Percentiles rank a stretch among this genome's conserved stretches.
These are phyloP conservation scores for Hyphantria cunea DNA, from an alignment of 1,140 invertebrate species.

Conservation along the genomic window DNA sequence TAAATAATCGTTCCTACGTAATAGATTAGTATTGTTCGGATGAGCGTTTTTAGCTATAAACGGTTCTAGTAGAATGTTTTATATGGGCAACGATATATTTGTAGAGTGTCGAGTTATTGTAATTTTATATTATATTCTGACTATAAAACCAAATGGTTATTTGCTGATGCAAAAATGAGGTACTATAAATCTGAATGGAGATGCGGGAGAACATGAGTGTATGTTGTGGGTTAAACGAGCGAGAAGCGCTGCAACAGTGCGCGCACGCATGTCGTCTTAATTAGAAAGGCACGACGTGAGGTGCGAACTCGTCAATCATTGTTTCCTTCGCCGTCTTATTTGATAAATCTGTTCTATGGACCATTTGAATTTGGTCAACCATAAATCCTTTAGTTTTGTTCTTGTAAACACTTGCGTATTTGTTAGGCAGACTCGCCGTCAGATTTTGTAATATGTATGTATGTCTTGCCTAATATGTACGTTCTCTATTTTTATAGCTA, in stretches of 20 bases:
- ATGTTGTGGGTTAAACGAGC: slow-evolving; percentile 48
- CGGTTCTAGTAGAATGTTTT: slow-evolving; percentile 9
- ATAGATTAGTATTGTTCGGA: slow-evolving; percentile 26
- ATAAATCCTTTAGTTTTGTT: slow-evolving; percentile 50
- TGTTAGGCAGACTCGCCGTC: neutral
- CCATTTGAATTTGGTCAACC: slow-evolving; percentile 56
- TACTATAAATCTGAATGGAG: slow-evolving; percentile 30
- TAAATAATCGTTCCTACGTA: slow-evolving; percentile 47
- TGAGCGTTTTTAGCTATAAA: slow-evolving; percentile 21
- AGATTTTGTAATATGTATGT: neutral
- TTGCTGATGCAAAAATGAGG: slow-evolving; percentile 16
- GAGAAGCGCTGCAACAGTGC: slow-evolving; percentile 52
- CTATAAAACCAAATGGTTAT: slow-evolving; percentile 4
- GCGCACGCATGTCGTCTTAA: slow-evolving; percentile 74
- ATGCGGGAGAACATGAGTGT: slow-evolving; percentile 43
- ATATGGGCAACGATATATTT: slow-evolving; percentile 18
- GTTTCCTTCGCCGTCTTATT: slow-evolving; percentile 57
- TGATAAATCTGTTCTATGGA: slow-evolving; percentile 62
- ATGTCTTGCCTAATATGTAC: neutral
- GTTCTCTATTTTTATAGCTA: too few species aligned
- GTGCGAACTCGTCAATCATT: slow-evolving; percentile 80
- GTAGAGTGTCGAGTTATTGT: slow-evolving; percentile 4
- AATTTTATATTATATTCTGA: slow-evolving; percentile 4
- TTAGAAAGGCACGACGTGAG: slow-evolving; percentile 68
- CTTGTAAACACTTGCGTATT: neutral